Base-by-base conservation (phyloP, 2,888 invertebrate genomes). In the Callyntrura guangdongensis region DNA sequence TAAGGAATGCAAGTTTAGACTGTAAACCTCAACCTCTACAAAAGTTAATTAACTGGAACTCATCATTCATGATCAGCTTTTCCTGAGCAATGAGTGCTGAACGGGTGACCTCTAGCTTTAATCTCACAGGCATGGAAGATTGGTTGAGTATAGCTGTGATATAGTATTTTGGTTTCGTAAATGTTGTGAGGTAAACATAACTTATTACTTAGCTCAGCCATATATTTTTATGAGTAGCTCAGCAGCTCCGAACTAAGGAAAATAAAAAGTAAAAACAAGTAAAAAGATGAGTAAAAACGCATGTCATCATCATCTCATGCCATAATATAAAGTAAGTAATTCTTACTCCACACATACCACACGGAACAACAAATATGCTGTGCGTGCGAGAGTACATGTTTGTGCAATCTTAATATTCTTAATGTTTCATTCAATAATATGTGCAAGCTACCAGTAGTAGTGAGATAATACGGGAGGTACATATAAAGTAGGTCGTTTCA, bases 21-120 rank as follows among this genome's bases (percentile, higher is more conserved):
- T 22, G 22, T 3, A 64, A 64, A 61, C 3, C 53, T 53, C 11
- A 5, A 53, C 12, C 12, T 2, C 59, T 9, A 17, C 59, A 1
- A 49, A 20, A 77, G 17, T 49, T 49, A 77, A 77, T 77, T 79
- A 56, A 45, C 56, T 79, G 79, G 79, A 79, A 56, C 56, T 47
- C 45, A 47, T 69, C 69, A 69, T 36, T 27, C 69, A 14, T 36
- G n/a, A n/a, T n/a, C n/a, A 69, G 27, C n/a, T 67, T 67, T 67
- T 67, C 67, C 67, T 67, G 67, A 36, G 11, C 27, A 27, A 67
- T 12, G 72, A 47, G 20, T 72, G 69, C 36, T n/a, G 69, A 1
- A 36, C n/a, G 27, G 27, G 36, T n/a, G 69, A 69, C 69, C 36
- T 4, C 12, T 69, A 69, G 36, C 27, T 69, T 36, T 69, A n/a